Conservation (phyloP, 2,113 vertebrate genomes). For the Barbus barbus region DNA sequence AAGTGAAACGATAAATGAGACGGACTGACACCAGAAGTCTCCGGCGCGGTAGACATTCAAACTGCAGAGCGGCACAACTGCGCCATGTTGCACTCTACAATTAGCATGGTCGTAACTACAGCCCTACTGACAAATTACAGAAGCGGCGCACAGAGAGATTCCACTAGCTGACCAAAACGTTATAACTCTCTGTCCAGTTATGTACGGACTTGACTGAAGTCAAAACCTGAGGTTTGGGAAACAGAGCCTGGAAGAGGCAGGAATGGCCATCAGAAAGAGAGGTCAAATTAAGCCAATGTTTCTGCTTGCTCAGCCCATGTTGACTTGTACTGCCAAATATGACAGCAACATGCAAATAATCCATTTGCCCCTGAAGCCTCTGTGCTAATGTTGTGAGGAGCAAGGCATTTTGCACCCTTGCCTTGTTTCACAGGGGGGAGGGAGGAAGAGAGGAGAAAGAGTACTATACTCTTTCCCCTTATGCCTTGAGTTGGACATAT, state of each 20-base stretch:
- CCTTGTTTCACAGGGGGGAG: conserved; percentile 35
- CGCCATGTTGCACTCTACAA: conserved; percentile 71
- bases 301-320: conserved; percentile 5
- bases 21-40: conserved; percentile 57
- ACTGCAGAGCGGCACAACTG: conserved; percentile 68
- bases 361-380: conserved; percentile 62
- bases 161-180: conserved; percentile 60
- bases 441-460: background rate
- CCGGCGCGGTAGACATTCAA: conserved; percentile 62
- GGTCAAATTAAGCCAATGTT: conserved; percentile 46
- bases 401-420: conserved; percentile 33
- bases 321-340: conserved; percentile 38
- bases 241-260: conserved; percentile 37
- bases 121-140: conserved; percentile 75
- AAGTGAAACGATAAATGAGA: conserved; percentile 34
- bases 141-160: conserved; percentile 66
- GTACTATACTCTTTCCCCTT: background rate
- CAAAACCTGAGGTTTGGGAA: conserved; percentile 48
- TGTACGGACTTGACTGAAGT: conserved; percentile 27
- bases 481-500: background rate
- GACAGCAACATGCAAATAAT: conserved; percentile 67
- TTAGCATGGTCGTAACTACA: conserved; percentile 75
- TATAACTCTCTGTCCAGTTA: conserved; percentile 37
- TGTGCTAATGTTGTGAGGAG: conserved; percentile 58
- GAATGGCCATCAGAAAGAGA: background rate